These are phyloP conservation scores for Phyllostomus discolor DNA, from an alignment of 2,113 vertebrate species.

Conservation along the genomic window DNA sequence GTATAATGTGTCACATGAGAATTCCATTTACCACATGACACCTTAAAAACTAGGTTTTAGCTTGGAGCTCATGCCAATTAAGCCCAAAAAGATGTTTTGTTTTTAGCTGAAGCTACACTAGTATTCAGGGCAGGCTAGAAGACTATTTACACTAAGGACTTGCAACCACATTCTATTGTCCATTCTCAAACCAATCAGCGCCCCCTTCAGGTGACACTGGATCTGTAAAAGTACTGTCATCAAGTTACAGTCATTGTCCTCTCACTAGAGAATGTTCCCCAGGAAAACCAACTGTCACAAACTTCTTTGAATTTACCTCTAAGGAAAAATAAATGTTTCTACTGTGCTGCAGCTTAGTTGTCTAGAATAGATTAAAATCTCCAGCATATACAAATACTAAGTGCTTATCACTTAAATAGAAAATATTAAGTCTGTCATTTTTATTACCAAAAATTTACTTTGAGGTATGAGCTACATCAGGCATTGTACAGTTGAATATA, in stretches of 20 bases:
- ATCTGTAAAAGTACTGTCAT: neutral
- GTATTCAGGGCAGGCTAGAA: neutral
- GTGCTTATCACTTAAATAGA: neutral
- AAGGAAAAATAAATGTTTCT: neutral
- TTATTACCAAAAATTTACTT: neutral
- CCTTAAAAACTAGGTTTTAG: neutral
- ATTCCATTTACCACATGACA: neutral
- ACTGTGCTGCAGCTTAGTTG: neutral
- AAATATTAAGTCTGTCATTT: constrained; percentile 10
- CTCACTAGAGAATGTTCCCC: neutral
- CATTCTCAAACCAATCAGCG: neutral
- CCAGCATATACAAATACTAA: neutral
- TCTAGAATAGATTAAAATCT: constrained; percentile 5
- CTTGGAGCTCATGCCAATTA: neutral
- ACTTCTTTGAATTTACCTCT: neutral
- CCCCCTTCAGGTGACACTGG: neutral
- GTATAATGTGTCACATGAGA: neutral
- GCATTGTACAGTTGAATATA: neutral
- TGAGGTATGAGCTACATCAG: neutral
- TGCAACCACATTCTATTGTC: too few species aligned
- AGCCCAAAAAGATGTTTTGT: neutral
- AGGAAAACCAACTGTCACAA: neutral
- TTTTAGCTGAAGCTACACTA: neutral
- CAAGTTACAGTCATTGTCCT: neutral
- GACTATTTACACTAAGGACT: neutral